Percentiles rank a stretch among this genome's conserved stretches.
Evolutionary conservation across 2,113 vertebrate genomes (phyloP).

Genomic region (Phoenicopterus ruber): DNA sequence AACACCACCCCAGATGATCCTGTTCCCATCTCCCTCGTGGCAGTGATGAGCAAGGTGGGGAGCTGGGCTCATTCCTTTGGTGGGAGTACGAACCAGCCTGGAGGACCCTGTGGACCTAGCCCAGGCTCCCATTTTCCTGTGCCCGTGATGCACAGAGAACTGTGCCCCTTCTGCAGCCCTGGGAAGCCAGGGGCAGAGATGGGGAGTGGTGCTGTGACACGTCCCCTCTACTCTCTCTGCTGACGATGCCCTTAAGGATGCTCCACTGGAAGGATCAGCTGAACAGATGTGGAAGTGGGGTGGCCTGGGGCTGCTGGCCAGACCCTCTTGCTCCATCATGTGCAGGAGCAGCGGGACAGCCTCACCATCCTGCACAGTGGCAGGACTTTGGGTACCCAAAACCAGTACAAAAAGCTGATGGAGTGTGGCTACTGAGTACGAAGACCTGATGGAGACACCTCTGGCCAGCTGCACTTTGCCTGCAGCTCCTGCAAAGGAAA

Average conservation of each 20-base stretch:
- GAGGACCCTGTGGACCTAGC: neutral
- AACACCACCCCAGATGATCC: accelerated
- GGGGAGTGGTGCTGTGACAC: neutral
- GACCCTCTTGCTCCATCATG: neutral
- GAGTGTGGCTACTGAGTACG: neutral
- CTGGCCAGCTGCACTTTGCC: neutral
- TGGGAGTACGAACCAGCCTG: neutral
- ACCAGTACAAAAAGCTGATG: neutral
- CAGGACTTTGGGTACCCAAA: neutral
- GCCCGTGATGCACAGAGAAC: neutral
- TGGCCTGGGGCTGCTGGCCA: neutral
- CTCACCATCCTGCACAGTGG: neutral
- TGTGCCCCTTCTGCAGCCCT: neutral
- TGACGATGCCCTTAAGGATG: neutral
- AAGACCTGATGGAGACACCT: neutral
- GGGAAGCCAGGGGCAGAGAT: neutral
- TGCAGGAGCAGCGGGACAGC: neutral
- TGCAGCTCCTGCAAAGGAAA: neutral
- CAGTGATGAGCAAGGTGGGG: neutral
- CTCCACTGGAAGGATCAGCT: neutral
- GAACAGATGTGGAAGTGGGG: neutral
- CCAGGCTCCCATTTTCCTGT: neutral
- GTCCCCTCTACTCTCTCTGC: neutral
- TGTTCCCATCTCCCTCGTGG: neutral
- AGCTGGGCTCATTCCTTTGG: neutral